phyloP scores from a whole-genome alignment of 2,888 invertebrate species.

The Griposia aprilina region DNA sequence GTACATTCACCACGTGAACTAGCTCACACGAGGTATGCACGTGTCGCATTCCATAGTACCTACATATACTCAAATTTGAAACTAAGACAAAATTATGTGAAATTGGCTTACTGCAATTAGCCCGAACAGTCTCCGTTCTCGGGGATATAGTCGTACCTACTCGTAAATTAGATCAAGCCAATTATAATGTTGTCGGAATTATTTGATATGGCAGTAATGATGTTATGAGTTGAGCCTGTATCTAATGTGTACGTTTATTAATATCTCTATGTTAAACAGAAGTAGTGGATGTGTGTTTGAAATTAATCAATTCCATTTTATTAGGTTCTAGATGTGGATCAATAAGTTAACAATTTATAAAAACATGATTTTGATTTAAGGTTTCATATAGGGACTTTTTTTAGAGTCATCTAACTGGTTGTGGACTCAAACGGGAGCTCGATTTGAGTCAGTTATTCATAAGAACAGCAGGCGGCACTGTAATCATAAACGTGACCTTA shows the following conservation, averaged over 20 bases:
- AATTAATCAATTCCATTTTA: neutral
- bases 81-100: conserved; percentile 57
- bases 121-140: conserved; percentile 32
- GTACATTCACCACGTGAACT: conserved; percentile 36
- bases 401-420: neutral
- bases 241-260: conserved; percentile 35
- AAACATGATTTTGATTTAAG: neutral
- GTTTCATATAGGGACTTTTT: too few species aligned
- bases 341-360: neutral
- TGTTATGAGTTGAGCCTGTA: conserved; percentile 24
- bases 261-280: neutral
- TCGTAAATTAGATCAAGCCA: conserved; percentile 51
- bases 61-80: conserved; percentile 33
- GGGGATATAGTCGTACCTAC: conserved; percentile 16
- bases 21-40: conserved; percentile 22
- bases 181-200: conserved; percentile 53
- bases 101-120: conserved; percentile 59
- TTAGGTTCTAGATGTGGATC: neutral
- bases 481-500: too few species aligned
- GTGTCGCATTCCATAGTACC: conserved; percentile 37
- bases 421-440: neutral
- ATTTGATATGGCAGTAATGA: conserved; percentile 47
- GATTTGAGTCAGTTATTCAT: too few species aligned
- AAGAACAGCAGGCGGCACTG: neutral
- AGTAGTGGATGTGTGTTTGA: conserved; percentile 9